phyloP scores from a whole-genome alignment of 2,113 vertebrate genomes.

The Megaleporinus macrocephalus region DNA sequence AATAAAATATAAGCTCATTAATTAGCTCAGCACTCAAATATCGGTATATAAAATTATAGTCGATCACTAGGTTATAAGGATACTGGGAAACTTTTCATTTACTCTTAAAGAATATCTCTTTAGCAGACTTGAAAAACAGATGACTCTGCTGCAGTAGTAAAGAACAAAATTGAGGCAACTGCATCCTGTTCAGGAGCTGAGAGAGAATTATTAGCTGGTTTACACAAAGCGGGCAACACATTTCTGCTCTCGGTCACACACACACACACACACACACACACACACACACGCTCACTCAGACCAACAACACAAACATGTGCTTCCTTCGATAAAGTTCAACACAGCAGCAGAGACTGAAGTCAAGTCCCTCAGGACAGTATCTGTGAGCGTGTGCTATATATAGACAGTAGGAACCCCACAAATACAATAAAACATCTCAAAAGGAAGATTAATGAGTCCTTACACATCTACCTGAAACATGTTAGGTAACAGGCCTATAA shows the following conservation, averaged over 20 bases:
- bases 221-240: slow-evolving; percentile 41
- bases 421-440: slow-evolving; percentile 63
- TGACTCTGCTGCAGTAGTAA: background rate
- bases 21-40: background rate
- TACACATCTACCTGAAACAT: background rate
- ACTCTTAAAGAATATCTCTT: background rate
- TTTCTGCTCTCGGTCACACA: slow-evolving; percentile 27
- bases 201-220: slow-evolving; percentile 48
- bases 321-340: slow-evolving; percentile 80
- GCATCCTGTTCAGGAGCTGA: slow-evolving; percentile 5
- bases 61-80: background rate
- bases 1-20: background rate
- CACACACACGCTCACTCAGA: slow-evolving; percentile 65
- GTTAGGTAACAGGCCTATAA: background rate
- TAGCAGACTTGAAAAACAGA: background rate
- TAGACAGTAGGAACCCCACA: slow-evolving; percentile 67
- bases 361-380: slow-evolving; percentile 72
- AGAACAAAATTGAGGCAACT: background rate
- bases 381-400: slow-evolving; percentile 75
- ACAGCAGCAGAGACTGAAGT: slow-evolving; percentile 69
- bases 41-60: background rate
- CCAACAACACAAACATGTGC: slow-evolving; percentile 72
- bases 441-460: slow-evolving; percentile 8
- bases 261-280: slow-evolving; percentile 40
- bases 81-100: background rate